These are phyloP conservation scores for Chondrosia reniformis DNA, from an alignment of 37 sponge, comb jelly and placozoan genomes.

Conservation along the genomic window DNA sequence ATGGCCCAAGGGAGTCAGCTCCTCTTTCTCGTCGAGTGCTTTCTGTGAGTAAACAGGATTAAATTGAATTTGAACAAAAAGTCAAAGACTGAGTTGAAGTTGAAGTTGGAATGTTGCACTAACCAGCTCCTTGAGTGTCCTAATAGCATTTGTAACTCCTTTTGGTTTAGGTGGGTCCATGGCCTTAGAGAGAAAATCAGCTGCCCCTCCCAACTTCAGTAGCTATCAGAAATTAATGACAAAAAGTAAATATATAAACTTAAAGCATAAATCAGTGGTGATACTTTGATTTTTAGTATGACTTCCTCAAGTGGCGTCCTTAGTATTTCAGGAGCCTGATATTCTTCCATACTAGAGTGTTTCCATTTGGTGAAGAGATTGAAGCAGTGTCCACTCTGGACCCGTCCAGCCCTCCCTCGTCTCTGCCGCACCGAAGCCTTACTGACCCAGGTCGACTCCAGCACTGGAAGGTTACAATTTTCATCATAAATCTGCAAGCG, in stretches of 20 bases:
- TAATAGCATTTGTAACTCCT: conserved; percentile 44
- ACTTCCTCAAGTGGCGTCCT: conserved; percentile 80
- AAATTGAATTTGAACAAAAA: background rate
- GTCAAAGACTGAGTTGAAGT: background rate
- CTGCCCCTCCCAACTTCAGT: conserved; percentile 51
- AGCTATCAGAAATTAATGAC: conserved; percentile 8
- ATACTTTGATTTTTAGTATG: conserved; percentile 67
- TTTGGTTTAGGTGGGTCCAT: conserved; percentile 53
- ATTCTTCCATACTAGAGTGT: conserved; percentile 47
- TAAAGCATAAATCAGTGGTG: background rate
- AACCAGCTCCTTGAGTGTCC: conserved; percentile 50
- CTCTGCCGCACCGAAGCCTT: conserved; percentile 85
- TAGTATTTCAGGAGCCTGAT: conserved; percentile 75
- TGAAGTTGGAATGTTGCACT: background rate
- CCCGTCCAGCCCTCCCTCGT: conserved; percentile 83
- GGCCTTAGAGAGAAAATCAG: conserved; percentile 55
- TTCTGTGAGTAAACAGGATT: conserved; percentile 28
- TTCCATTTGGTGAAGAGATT: conserved; percentile 52
- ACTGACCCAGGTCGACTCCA: conserved; percentile 75
- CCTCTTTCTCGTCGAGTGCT: conserved; percentile 63
- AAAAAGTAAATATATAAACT: background rate
- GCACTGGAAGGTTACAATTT: conserved; percentile 50
- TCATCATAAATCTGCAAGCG: conserved; percentile 75
- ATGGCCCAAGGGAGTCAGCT: conserved; percentile 83
- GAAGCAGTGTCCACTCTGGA: conserved; percentile 69